Evolutionary conservation across 2,113 vertebrate species (phyloP).

Genomic region (Agapornis roseicollis): DNA sequence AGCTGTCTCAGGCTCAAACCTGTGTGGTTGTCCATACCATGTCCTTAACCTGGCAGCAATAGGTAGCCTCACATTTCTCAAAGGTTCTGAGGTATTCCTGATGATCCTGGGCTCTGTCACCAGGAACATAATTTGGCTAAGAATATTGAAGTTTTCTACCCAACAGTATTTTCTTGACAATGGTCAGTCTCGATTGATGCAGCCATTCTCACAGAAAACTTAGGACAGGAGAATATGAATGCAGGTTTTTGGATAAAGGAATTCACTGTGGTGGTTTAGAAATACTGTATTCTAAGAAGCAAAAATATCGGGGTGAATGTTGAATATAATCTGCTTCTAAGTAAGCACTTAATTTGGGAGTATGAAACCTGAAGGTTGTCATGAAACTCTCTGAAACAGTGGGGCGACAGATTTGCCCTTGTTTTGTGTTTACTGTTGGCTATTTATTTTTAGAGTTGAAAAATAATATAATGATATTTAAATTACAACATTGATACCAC

Average conservation of each 20-base stretch:
- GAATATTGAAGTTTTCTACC: background rate
- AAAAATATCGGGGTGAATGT: background rate
- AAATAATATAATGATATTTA: background rate
- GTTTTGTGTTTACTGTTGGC: background rate
- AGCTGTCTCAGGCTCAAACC: background rate
- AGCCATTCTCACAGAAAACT: background rate
- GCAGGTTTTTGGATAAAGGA: background rate
- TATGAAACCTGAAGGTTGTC: background rate
- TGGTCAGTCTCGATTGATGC: background rate
- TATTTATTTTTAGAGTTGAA: background rate
- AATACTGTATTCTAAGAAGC: background rate
- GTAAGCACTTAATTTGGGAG: background rate
- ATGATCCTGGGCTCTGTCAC: background rate
- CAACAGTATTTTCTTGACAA: background rate
- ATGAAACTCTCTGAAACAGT: background rate
- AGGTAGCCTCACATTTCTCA: background rate
- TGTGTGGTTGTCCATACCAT: background rate
- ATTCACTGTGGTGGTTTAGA: background rate
- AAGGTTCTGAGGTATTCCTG: background rate
- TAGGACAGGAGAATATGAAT: background rate
- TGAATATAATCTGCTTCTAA: background rate
- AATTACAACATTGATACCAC: background rate
- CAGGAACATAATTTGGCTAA: background rate
- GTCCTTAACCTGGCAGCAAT: background rate
- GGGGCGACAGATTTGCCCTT: background rate